Conservation (phyloP, 1,140 invertebrate species). For the Drosophila gunungcola region DNA sequence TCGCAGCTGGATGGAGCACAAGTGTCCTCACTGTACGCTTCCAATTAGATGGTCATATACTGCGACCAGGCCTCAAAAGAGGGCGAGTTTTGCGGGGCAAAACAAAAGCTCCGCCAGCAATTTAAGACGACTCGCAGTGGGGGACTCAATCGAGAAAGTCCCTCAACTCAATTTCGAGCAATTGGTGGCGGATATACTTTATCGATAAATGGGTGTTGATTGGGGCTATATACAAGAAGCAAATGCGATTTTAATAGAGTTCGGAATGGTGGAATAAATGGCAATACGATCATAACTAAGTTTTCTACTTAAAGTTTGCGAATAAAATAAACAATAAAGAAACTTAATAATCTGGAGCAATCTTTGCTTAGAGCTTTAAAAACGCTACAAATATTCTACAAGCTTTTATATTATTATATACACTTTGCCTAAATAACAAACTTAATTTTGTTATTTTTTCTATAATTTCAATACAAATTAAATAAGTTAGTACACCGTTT, state of each 20-base stretch:
- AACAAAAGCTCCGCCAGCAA: conserved; percentile 18
- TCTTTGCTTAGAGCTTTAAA: too few species aligned
- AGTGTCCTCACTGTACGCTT: conserved; percentile 28
- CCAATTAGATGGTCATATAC: conserved; percentile 60
- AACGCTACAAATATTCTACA: too few species aligned
- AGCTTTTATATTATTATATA: too few species aligned
- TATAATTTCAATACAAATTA: too few species aligned
- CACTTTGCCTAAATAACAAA: too few species aligned
- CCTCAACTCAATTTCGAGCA: conserved; percentile 2
- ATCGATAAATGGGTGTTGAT: conserved; percentile 32
- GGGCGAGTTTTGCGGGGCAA: not conserved
- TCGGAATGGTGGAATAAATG: not conserved
- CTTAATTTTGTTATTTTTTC: too few species aligned
- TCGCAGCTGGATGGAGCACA: conserved; percentile 48
- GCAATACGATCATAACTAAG: not conserved
- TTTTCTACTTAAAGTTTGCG: not conserved
- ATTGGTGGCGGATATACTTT: conserved; percentile 14
- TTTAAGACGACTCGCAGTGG: conserved; percentile 25
- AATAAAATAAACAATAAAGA: not conserved
- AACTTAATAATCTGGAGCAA: not conserved
- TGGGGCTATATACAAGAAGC: conserved; percentile 5
- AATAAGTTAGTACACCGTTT: too few species aligned
- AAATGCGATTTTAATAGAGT: conserved; percentile 25
- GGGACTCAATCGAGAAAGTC: conserved; percentile 11
- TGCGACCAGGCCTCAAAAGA: conserved; percentile 4